Conservation (phyloP, 2,888 invertebrate genomes). For the Dastarcus helophoroides region DNA sequence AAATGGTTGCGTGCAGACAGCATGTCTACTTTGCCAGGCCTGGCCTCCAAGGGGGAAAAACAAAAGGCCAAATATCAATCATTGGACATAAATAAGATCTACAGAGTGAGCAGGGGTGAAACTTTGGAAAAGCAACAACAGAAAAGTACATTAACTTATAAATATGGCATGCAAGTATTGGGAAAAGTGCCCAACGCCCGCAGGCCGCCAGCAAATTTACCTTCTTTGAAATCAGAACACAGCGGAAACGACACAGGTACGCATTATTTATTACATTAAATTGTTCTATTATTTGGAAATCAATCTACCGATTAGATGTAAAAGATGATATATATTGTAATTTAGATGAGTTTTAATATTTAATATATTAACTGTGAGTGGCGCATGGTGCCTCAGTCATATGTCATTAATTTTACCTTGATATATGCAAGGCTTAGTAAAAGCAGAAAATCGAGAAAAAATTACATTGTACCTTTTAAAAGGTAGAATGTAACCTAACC, state of each 20-base stretch:
- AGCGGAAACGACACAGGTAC: constrained; percentile 66
- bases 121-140: constrained; percentile 78
- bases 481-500: too few relatives aligned
- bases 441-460: too few relatives aligned
- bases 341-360: too few relatives aligned
- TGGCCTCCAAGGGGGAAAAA: constrained; percentile 73
- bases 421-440: too few relatives aligned
- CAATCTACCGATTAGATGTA: too few relatives aligned
- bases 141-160: constrained; percentile 83
- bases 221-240: constrained; percentile 96
- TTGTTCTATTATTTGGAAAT: too few relatives aligned
- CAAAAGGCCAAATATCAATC: constrained; percentile 93
- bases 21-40: constrained; percentile 93
- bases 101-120: constrained; percentile 78
- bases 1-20: constrained; percentile 92
- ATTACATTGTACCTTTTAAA: too few relatives aligned
- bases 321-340: too few relatives aligned
- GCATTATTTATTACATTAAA: too few relatives aligned
- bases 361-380: too few relatives aligned
- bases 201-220: constrained; percentile 97
- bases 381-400: too few relatives aligned
- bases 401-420: too few relatives aligned
- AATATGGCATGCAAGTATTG: constrained; percentile 99
- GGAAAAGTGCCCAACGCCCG: constrained; percentile 97
- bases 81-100: constrained; percentile 96